Conservation (phyloP, 2,113 vertebrate genomes). For the Grammomys dolichurus region DNA sequence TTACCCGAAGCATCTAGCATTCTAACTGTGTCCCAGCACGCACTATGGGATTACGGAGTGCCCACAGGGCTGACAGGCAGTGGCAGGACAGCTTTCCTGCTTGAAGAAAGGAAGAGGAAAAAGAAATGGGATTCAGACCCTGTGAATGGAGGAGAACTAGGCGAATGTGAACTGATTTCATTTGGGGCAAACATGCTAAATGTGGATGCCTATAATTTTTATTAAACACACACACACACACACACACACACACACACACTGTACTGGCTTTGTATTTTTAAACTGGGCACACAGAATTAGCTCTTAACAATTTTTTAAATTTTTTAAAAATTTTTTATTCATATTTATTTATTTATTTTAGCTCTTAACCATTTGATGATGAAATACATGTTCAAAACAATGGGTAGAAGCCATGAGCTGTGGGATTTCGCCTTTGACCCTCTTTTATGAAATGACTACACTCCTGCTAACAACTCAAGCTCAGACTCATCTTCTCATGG, state of each 20-base stretch:
- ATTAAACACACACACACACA: neutral
- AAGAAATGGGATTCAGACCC: neutral
- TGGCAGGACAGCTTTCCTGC: neutral
- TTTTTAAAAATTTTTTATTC: too few species aligned
- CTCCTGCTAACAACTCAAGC: neutral
- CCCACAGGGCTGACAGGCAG: slow-evolving; percentile 23
- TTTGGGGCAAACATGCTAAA: neutral
- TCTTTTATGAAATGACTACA: slow-evolving; percentile 20
- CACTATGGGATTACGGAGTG: slow-evolving; percentile 13
- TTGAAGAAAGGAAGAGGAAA: neutral
- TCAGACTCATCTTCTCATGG: neutral
- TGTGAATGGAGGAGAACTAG: neutral
- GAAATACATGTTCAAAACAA: slow-evolving; percentile 39
- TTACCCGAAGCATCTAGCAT: slow-evolving; percentile 73
- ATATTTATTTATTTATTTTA: neutral
- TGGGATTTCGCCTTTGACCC: neutral
- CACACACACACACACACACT: neutral
- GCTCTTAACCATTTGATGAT: slow-evolving; percentile 24
- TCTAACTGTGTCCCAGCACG: slow-evolving; percentile 45
- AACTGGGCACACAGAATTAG: slow-evolving; percentile 19
- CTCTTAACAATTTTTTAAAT: neutral
- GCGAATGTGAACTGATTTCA: slow-evolving; percentile 1
- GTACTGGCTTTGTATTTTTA: slow-evolving; percentile 26
- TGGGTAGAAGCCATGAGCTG: neutral
- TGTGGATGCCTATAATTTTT: neutral